Percentiles rank a stretch among this genome's conserved stretches.
Conservation (phyloP, 1,140 invertebrate genomes). For the Megalonaias nervosa region DNA sequence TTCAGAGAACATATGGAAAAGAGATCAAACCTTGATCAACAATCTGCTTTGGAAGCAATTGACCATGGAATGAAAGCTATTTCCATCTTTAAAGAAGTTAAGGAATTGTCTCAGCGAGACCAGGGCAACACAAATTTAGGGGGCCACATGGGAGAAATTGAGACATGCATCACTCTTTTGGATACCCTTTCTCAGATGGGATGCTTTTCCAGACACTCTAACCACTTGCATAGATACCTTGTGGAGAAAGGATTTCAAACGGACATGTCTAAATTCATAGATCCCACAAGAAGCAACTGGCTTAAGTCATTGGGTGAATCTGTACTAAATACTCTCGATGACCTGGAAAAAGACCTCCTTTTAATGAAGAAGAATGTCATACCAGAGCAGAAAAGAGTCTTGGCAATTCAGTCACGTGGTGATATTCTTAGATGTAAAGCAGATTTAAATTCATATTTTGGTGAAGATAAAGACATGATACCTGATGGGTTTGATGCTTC, state of each 20-base stretch:
- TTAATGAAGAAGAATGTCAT: slow-evolving; percentile 27
- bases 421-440: slow-evolving; percentile 30
- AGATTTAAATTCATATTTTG: slow-evolving; percentile 36
- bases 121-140: slow-evolving; percentile 5
- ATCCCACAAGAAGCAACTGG: not conserved
- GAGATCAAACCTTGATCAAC: not conserved
- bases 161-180: slow-evolving; percentile 11
- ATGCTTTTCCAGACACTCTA: slow-evolving; percentile 14
- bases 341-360: slow-evolving; percentile 37
- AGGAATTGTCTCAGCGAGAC: slow-evolving; percentile 12
- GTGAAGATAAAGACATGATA: slow-evolving; percentile 20
- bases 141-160: slow-evolving; percentile 26
- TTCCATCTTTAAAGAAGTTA: slow-evolving; percentile 11
- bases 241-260: slow-evolving; percentile 3
- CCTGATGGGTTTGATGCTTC: slow-evolving; percentile 12
- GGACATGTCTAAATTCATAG: not conserved
- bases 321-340: slow-evolving; percentile 7
- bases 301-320: slow-evolving; percentile 16
- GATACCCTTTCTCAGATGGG: slow-evolving; percentile 1
- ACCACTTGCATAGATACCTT: slow-evolving; percentile 27
- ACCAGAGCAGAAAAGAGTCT: slow-evolving; percentile 8
- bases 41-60: slow-evolving; percentile 2
- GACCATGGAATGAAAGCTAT: slow-evolving; percentile 6
- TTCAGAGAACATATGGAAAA: slow-evolving; percentile 7
- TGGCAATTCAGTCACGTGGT: slow-evolving; percentile 3